Evolutionary conservation across 2,113 vertebrate genomes (phyloP).

Genomic region (Pungitius pungitius): DNA sequence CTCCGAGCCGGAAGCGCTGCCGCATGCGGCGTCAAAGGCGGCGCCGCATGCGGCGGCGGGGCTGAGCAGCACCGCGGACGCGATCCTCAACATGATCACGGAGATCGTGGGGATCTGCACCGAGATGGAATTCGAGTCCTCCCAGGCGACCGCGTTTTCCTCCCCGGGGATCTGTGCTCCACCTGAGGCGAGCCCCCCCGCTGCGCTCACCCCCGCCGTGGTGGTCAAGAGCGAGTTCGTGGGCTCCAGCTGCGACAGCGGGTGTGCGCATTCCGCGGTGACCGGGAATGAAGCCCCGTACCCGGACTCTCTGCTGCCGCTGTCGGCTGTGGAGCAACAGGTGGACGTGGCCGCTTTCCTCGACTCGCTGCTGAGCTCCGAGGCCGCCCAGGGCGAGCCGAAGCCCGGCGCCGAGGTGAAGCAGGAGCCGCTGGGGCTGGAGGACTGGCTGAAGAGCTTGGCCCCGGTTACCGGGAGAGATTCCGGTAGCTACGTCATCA

Average conservation of each 20-base stretch:
- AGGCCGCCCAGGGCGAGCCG: conserved; percentile 51
- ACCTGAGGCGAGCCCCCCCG: neutral
- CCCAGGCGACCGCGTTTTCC: too few species aligned
- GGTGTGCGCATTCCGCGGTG: conserved; percentile 75
- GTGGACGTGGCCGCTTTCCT: conserved; percentile 75
- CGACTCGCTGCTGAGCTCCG: conserved; percentile 71
- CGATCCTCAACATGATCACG: conserved; percentile 94
- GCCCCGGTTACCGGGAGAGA: conserved; percentile 49
- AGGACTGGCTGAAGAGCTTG: conserved; percentile 65
- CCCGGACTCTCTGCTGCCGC: conserved; percentile 49
- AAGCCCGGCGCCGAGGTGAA: conserved; percentile 64
- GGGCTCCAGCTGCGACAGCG: conserved; percentile 76
- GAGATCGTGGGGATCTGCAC: conserved; percentile 93
- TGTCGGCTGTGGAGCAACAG: conserved; percentile 68
- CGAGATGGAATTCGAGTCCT: conserved; percentile 73
- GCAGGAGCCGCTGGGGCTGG: conserved; percentile 72
- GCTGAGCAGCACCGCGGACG: conserved; percentile 88
- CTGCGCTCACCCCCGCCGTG: conserved; percentile 9
- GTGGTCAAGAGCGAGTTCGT: conserved; percentile 83
- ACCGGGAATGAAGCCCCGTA: conserved; percentile 63
- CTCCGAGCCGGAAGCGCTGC: conserved; percentile 74
- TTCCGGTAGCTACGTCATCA: conserved; percentile 64
- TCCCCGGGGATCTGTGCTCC: conserved; percentile 53
- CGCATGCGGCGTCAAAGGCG: conserved; percentile 12
- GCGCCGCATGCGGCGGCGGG: conserved; percentile 67